These are phyloP conservation scores for Dendrophyllia cribrosa DNA, from an alignment of 64 coral and sea anemone species.

Conservation along the genomic window DNA sequence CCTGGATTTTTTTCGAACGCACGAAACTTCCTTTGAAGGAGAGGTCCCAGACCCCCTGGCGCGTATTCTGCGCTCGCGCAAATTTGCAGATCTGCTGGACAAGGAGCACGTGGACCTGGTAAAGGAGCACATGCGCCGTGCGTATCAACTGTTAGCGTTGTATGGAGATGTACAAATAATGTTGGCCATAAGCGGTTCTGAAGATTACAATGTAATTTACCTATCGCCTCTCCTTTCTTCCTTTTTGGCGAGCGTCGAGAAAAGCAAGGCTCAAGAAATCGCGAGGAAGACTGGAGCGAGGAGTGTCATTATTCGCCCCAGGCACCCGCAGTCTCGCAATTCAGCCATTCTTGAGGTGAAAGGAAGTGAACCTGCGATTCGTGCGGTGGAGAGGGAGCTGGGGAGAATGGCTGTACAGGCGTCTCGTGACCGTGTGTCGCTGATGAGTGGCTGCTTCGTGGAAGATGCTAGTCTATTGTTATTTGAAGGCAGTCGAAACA, in stretches of 20 bases:
- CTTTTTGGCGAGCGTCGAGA: constrained; percentile 74
- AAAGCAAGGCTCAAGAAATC: constrained; percentile 64
- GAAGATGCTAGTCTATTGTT: constrained; percentile 83
- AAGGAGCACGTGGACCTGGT: constrained; percentile 59
- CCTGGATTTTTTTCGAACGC: constrained; percentile 67
- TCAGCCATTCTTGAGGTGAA: constrained; percentile 76
- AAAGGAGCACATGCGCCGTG: constrained; percentile 90
- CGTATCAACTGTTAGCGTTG: constrained; percentile 84
- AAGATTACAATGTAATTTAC: constrained; percentile 66
- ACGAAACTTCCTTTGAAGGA: constrained; percentile 37
- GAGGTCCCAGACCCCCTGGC: constrained; percentile 67
- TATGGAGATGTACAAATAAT: constrained; percentile 76
- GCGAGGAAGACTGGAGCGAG: constrained; percentile 83
- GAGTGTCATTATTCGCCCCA: constrained; percentile 71
- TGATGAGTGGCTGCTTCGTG: constrained; percentile 92
- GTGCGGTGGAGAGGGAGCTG: constrained; percentile 75
- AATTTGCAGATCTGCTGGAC: constrained; percentile 59
- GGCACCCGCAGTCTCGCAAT: constrained; percentile 24
- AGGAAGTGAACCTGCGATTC: constrained; percentile 81
- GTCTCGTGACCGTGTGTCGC: constrained; percentile 52
- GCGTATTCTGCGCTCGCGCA: constrained; percentile 28
- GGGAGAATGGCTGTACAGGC: constrained; percentile 72
- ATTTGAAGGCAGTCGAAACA: constrained; percentile 72
- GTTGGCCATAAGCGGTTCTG: constrained; percentile 68
- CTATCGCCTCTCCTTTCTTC: constrained; percentile 67